A percentile compares a stretch with the other conserved stretches of the same genome.
Conservation (phyloP, 64 coral and sea anemone genomes). For the Acropora yongei region DNA sequence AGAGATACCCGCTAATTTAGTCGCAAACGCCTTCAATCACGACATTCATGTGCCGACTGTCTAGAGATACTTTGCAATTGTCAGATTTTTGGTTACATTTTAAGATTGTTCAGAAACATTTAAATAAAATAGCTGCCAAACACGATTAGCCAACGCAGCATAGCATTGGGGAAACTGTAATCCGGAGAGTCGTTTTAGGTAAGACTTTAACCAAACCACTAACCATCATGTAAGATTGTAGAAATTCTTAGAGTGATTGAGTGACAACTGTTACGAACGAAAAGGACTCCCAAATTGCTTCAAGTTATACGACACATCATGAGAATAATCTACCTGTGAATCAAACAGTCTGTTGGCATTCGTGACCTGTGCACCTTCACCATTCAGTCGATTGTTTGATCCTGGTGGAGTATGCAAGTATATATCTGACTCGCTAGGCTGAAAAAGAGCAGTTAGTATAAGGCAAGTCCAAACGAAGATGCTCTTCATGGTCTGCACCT, state of each 20-base stretch:
- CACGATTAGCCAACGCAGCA: slow-evolving; percentile 5
- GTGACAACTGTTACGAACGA: background rate
- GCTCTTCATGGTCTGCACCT: too few relatives aligned
- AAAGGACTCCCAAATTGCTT: background rate
- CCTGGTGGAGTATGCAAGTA: slow-evolving; percentile 43
- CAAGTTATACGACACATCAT: too few relatives aligned
- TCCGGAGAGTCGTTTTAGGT: slow-evolving; percentile 5
- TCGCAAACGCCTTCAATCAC: too few relatives aligned
- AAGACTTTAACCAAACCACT: slow-evolving; percentile 9
- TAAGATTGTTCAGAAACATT: background rate
- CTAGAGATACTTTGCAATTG: slow-evolving; percentile 5
- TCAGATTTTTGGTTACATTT: slow-evolving; percentile 6
- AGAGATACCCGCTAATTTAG: too few relatives aligned
- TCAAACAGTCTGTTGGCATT: slow-evolving; percentile 10
- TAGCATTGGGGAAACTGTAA: slow-evolving; percentile 13
- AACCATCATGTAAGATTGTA: slow-evolving; percentile 4
- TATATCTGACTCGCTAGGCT: background rate
- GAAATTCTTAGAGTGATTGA: slow-evolving; percentile 5
- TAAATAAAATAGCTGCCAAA: slow-evolving; percentile 12
- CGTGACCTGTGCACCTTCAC: slow-evolving; percentile 2
- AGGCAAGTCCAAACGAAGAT: too few relatives aligned
- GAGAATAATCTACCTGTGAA: too few relatives aligned
- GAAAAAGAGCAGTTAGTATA: too few relatives aligned
- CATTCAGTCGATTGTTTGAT: slow-evolving; percentile 32
- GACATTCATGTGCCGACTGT: slow-evolving; percentile 12